phyloP scores from a whole-genome alignment of 2,888 invertebrate genomes.

The Caenorhabditis angaria region DNA sequence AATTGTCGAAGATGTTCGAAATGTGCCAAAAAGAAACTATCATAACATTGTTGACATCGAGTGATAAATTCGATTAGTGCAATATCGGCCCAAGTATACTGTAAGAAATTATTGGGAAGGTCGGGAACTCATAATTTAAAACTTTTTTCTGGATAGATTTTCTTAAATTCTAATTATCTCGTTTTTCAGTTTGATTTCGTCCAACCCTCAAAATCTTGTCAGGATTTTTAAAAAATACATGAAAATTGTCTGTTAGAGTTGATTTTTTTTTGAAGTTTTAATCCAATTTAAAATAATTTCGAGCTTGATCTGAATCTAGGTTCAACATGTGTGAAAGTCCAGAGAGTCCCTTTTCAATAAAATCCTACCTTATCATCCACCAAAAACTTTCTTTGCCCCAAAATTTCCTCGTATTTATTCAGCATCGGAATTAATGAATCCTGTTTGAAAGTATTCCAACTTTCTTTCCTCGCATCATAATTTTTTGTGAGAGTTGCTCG shows the following conservation, averaged over 20 bases:
- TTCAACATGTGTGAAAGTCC: too few species aligned
- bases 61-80: constrained; percentile 58
- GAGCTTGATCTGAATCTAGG: too few species aligned
- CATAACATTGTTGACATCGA: constrained; percentile 58
- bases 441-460: constrained; percentile 42
- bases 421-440: constrained; percentile 49
- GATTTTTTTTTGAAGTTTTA: too few species aligned
- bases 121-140: too few species aligned
- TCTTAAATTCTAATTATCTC: too few species aligned
- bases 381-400: constrained; percentile 46
- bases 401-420: constrained; percentile 46
- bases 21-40: constrained; percentile 57
- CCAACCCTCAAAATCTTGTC: too few species aligned
- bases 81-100: constrained; percentile 63
- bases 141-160: too few species aligned
- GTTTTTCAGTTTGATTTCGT: too few species aligned
- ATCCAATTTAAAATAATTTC: too few species aligned
- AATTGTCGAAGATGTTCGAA: constrained; percentile 47
- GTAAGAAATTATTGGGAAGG: constrained; percentile 31
- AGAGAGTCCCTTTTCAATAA: neutral
- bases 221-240: too few species aligned
- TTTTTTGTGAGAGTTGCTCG: constrained; percentile 59
- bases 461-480: constrained; percentile 49
- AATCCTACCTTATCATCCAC: constrained; percentile 44
- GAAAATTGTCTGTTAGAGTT: too few species aligned